Percentiles rank a stretch among this genome's conserved stretches.
Conservation (phyloP, 2,888 invertebrate genomes). For the Epinotia bilunana region DNA sequence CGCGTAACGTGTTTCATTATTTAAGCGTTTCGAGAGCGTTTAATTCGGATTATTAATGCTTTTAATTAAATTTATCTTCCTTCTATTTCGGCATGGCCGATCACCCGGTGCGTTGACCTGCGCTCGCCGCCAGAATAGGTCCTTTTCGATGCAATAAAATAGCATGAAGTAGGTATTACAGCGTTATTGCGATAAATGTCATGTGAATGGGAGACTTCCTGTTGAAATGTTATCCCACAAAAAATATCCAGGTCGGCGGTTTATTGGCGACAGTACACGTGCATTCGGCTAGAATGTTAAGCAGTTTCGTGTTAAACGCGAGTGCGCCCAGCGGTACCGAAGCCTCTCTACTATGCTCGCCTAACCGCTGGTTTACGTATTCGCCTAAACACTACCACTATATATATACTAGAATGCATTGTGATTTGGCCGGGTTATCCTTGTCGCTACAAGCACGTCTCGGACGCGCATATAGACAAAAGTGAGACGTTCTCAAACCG, state of each 20-base stretch:
- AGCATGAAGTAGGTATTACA: conserved; percentile 50
- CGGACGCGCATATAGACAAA: conserved; percentile 68
- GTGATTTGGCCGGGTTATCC: conserved; percentile 60
- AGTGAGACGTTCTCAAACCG: conserved; percentile 72
- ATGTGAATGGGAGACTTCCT: conserved; percentile 74
- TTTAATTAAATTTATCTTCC: conserved; percentile 79
- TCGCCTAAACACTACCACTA: conserved; percentile 6
- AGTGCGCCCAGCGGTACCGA: conserved; percentile 56
- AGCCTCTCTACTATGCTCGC: conserved; percentile 52
- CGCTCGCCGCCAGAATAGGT: conserved; percentile 50
- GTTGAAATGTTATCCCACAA: conserved; percentile 66
- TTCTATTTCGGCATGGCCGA: conserved; percentile 72
- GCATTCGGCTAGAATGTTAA: conserved; percentile 80
- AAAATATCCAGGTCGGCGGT: conserved; percentile 77
- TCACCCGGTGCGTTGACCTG: conserved; percentile 70
- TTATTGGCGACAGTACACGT: conserved; percentile 74
- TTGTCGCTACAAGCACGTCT: conserved; percentile 63
- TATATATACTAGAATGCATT: conserved; percentile 33
- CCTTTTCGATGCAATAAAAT: conserved; percentile 51
- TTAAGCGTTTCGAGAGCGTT: conserved; percentile 68
- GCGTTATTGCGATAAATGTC: conserved; percentile 52
- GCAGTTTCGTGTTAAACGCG: conserved; percentile 74
- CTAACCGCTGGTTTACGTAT: conserved; percentile 21
- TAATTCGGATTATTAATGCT: conserved; percentile 76
- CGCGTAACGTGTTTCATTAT: conserved; percentile 67